phyloP scores from a whole-genome alignment of 1,140 invertebrate species.

The Macrotrachela quadricornifera region DNA sequence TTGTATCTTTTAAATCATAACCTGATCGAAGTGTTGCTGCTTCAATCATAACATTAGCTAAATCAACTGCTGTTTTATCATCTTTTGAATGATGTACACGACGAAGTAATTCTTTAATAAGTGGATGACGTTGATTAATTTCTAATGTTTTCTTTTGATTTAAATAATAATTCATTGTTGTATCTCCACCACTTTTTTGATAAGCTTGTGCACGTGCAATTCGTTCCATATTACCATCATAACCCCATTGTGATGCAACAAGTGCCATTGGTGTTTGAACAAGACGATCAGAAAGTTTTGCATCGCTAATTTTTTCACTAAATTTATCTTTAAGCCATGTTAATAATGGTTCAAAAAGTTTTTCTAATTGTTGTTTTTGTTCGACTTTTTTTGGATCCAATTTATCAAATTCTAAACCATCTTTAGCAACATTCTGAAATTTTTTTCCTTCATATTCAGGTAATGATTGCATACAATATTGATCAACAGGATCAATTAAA shows the following conservation, averaged over 20 bases:
- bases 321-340: conserved; percentile 73
- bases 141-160: conserved; percentile 92
- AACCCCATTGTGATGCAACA: conserved; percentile 79
- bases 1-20: conserved; percentile 62
- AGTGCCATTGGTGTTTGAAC: conserved; percentile 79
- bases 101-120: conserved; percentile 67
- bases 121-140: conserved; percentile 86
- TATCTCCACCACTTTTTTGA: conserved; percentile 76
- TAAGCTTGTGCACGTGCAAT: conserved; percentile 85
- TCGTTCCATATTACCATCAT: conserved; percentile 98
- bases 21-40: conserved; percentile 70
- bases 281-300: conserved; percentile 65
- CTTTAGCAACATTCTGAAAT: conserved; percentile 98
- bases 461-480: conserved; percentile 81
- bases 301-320: conserved; percentile 60
- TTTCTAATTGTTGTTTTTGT: conserved; percentile 52
- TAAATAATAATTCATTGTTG: conserved; percentile 61
- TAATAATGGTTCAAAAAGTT: conserved; percentile 63
- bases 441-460: conserved; percentile 99
- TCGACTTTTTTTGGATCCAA: conserved; percentile 40
- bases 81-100: conserved; percentile 47
- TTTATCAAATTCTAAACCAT: conserved; percentile 62
- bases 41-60: conserved; percentile 73
- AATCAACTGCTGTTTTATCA: conserved; percentile 58
- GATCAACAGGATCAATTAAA: conserved; percentile 85